Conservation (phyloP, 2,797 vertebrate genomes). For the Sebastolobus altivelis region DNA sequence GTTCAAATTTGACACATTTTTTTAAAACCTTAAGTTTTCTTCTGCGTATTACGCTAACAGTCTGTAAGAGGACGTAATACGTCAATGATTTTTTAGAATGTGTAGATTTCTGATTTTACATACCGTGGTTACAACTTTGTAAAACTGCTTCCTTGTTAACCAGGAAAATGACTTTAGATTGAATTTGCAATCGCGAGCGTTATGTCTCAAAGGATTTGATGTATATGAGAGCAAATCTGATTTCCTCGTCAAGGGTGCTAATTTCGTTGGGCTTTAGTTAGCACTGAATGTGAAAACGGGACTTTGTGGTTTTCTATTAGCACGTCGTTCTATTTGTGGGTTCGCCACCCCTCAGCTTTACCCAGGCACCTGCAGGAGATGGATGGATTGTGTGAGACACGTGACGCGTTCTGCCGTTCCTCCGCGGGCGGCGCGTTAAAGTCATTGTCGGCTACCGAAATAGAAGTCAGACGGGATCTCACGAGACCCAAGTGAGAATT, state of each 20-base stretch:
- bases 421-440: conserved; percentile 67
- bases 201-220: conserved; percentile 32
- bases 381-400: conserved; percentile 66
- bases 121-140: conserved; percentile 37
- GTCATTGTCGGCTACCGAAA: conserved; percentile 80
- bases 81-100: conserved; percentile 51
- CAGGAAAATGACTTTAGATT: conserved; percentile 41
- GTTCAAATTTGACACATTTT: conserved; percentile 37
- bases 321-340: conserved; percentile 76
- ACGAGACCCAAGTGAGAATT: conserved; percentile 75
- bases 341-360: conserved; percentile 70
- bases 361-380: conserved; percentile 53
- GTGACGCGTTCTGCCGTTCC: conserved; percentile 56
- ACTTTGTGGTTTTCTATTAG: conserved; percentile 60
- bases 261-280: conserved; percentile 69
- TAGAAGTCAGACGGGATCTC: conserved; percentile 73
- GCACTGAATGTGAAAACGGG: conserved; percentile 68
- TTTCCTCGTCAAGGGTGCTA: conserved; percentile 67
- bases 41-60: conserved; percentile 28
- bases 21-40: conserved; percentile 19
- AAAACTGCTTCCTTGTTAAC: conserved; percentile 21
- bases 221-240: conserved; percentile 33
- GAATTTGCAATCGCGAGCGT: conserved; percentile 37
- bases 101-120: conserved; percentile 40
- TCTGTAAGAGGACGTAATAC: conserved; percentile 33